Percentiles rank a stretch among this genome's conserved stretches.
Evolutionary conservation across 2,797 vertebrate species (phyloP).

Genomic region (Varecia variegata): DNA sequence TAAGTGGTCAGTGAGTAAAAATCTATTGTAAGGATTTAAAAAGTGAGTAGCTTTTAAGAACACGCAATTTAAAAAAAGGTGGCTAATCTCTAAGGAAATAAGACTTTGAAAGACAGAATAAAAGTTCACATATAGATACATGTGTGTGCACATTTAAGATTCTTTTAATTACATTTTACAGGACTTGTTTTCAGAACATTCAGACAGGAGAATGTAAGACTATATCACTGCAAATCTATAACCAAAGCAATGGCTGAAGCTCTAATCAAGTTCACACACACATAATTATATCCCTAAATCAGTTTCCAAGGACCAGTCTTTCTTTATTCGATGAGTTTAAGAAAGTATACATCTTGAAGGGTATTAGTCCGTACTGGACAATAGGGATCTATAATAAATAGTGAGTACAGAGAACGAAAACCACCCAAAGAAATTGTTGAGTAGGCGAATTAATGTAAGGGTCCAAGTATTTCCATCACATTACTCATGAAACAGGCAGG

Average conservation of each 20-base stretch:
- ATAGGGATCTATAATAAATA: neutral
- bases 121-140: neutral
- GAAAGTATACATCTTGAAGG: neutral
- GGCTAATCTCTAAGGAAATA: neutral
- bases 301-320: neutral
- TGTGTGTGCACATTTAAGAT: neutral
- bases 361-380: neutral
- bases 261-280: neutral
- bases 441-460: constrained; percentile 60
- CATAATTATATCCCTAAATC: neutral
- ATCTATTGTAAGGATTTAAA: neutral
- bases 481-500: constrained; percentile 72
- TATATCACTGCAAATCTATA: neutral
- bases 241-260: neutral
- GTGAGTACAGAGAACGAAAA: neutral
- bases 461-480: constrained; percentile 36
- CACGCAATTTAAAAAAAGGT: neutral
- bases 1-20: neutral
- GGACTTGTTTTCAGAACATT: neutral
- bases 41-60: neutral
- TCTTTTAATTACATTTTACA: neutral
- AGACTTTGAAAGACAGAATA: neutral
- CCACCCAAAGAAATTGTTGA: neutral
- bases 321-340: neutral
- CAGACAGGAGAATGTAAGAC: neutral